A percentile compares a stretch with the other conserved stretches of the same genome.
These are phyloP conservation scores for Stictocephala bisonia DNA, from an alignment of 2,888 invertebrate genomes.

Conservation along the genomic window DNA sequence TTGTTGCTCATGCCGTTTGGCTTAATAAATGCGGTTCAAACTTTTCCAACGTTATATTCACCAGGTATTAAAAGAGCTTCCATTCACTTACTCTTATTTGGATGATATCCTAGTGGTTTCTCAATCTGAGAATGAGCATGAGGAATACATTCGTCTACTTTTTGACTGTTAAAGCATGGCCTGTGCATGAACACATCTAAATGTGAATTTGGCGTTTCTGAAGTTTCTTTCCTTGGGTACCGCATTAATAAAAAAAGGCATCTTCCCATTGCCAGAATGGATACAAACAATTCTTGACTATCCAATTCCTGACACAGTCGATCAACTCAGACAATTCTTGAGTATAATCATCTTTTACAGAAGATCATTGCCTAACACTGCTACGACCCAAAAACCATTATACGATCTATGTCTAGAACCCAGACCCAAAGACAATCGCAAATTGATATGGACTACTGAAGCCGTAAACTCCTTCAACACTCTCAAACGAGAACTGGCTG, in stretches of 20 bases:
- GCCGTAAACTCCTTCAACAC: not conserved
- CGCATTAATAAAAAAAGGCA: not conserved
- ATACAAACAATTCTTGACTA: conserved; percentile 49
- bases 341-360: not conserved
- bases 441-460: not conserved
- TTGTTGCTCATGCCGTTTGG: conserved; percentile 58
- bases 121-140: conserved; percentile 51
- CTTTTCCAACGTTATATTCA: conserved; percentile 58
- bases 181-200: conserved; percentile 60
- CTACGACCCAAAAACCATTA: not conserved
- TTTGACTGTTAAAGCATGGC: conserved; percentile 53
- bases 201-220: conserved; percentile 58
- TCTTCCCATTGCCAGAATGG: conserved; percentile 43
- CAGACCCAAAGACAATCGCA: not conserved
- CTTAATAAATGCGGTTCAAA: conserved; percentile 55
- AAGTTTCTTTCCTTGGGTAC: not conserved
- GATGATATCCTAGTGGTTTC: conserved; percentile 55
- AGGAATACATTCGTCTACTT: conserved; percentile 45
- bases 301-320: conserved; percentile 46
- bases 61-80: conserved; percentile 51
- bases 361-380: not conserved
- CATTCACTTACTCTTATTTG: conserved; percentile 54
- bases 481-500: not conserved
- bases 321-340: conserved; percentile 6
- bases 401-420: too few species aligned